Evolutionary conservation across 2,113 vertebrate species (phyloP), one percentile per base, ranked within the genome.

Genomic region (Macaca mulatta): DNA sequence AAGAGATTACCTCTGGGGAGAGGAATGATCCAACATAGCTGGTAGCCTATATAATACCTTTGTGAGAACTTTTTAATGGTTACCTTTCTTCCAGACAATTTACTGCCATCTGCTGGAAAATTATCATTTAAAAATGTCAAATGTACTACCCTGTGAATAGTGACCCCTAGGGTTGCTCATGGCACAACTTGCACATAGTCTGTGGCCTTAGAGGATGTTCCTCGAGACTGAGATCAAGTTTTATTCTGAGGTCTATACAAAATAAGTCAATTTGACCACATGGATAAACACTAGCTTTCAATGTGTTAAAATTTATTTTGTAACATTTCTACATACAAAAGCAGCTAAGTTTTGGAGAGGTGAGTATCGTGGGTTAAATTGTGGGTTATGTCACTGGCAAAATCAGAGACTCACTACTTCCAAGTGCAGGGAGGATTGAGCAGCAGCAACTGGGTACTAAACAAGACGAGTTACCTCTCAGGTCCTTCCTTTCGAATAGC

Each of bases 31-130:
- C 30, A 86, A 14, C 17, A 27, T 14, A 45, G 8, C 69, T 35
- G 13, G 30, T 45, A 13, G 48, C 40, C 40, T 30, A 30, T 55
- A 16, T 72, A 79, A 80, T 30, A 74, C 18, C 17, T 75, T 81
- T 52, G 23, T 45, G n/a, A 90, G 30, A 70, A 77, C 50, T 72
- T 94, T 38, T 72, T 14, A 40, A 86, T 35, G 6, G 12, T n/a
- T 85, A 40, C 38, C 77, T 94, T 85, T 89, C 72, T 75, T 89
- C 78, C 30, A 59, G 14, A 75, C 30, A 69, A 52, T 80, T 75
- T 97, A 89, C 43, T 64, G 72, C 89, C 64, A 43, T 75, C 72
- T 85, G 25, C 89, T 59, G 79, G 52, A 85, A 92, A 92, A 70
- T 6, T 80, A n/a, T 77, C 64, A 52, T 70, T 90, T 20, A 38